Evolutionary conservation across 2,797 vertebrate genomes (phyloP), one percentile per base, ranked within the genome.

Genomic region (Coracias cyanogaster): DNA sequence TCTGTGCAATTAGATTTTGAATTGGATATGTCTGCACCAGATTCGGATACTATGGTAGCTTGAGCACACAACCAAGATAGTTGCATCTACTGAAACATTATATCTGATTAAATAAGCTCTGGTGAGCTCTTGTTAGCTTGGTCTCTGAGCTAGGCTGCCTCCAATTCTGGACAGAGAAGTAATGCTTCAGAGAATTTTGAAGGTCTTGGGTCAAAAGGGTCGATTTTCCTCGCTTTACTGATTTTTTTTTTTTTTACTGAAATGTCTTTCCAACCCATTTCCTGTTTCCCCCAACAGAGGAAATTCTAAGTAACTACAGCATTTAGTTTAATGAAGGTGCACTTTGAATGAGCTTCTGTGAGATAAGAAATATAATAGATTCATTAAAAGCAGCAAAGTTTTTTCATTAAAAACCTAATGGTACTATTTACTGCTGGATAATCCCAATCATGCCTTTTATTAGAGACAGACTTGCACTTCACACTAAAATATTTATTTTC

Each of bases 381-480:
- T 84, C 13, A 62, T 84, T 92, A 76, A 62, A 8, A 60, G 20
- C 86, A 78, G 24, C 33, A 20, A 49, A 45, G 12, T 3, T 64
- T 67, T 67, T 81, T 85, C 19, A 19, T 82, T n/a, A 82, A 57
- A 61, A 93, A 76, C 13, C 9, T 54, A 28, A 58, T 65, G 13
- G 10, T 84, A 39, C 65, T 92, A 29, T 85, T 92, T 79, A 84
- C 62, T 87, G 25, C 35, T 91, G 64, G 29, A 35, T 93, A 29
- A 54, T 62, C 73, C 61, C 41, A 58, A 21, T 62, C 29, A 25
- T 73, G 48, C 51, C 35, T 92, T 82, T 79, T 87, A 48, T 82
- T 89, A 89, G 71, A 72, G 70, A 62, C 51, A 93, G 78, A 79
- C 55, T 82, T 85, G 51, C 28, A 73, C 55, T 92, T 84, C 58